Conservation (phyloP, 2,113 vertebrate species). For the Proterorhinus semilunaris region DNA sequence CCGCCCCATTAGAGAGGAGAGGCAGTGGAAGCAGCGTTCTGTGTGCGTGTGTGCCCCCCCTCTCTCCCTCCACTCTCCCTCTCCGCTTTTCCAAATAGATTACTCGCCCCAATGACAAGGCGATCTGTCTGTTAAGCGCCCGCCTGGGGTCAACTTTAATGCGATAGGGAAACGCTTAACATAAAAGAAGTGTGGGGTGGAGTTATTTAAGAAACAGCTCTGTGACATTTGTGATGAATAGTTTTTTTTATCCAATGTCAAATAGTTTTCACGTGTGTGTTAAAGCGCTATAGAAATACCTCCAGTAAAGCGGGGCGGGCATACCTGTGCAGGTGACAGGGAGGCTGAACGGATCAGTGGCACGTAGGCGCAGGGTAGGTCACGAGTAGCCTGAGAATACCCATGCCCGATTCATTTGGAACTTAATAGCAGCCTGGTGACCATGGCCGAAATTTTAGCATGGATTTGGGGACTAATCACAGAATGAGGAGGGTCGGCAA, state of each 20-base stretch:
- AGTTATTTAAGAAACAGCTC: slow-evolving; percentile 37
- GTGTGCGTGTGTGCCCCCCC: slow-evolving; percentile 40
- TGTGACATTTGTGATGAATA: not conserved
- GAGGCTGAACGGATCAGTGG: slow-evolving; percentile 63
- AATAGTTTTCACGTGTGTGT: not conserved
- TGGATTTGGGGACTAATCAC: no score
- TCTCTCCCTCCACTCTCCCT: slow-evolving; percentile 4
- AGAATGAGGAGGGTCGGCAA: no score
- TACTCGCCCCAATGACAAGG: slow-evolving; percentile 84
- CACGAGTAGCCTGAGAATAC: no score
- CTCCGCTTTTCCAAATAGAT: slow-evolving; percentile 77
- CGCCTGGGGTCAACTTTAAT: slow-evolving; percentile 61
- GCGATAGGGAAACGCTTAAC: slow-evolving; percentile 71
- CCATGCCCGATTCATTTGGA: no score
- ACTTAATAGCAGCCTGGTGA: no score
- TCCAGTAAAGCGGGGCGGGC: no score
- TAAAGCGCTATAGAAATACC: not conserved
- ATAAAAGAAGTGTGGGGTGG: slow-evolving; percentile 31
- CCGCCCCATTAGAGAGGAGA: slow-evolving; percentile 83
- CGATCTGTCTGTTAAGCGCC: slow-evolving; percentile 61
- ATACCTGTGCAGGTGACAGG: slow-evolving; percentile 88
- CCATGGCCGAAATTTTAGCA: no score
- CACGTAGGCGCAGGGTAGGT: no score
- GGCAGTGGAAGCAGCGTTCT: slow-evolving; percentile 83
- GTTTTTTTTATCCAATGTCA: no score